Percentiles rank a stretch among this genome's conserved stretches.
These are phyloP conservation scores for Drosophila tanythrix DNA, from an alignment of 2,888 invertebrate genomes.

Conservation along the genomic window DNA sequence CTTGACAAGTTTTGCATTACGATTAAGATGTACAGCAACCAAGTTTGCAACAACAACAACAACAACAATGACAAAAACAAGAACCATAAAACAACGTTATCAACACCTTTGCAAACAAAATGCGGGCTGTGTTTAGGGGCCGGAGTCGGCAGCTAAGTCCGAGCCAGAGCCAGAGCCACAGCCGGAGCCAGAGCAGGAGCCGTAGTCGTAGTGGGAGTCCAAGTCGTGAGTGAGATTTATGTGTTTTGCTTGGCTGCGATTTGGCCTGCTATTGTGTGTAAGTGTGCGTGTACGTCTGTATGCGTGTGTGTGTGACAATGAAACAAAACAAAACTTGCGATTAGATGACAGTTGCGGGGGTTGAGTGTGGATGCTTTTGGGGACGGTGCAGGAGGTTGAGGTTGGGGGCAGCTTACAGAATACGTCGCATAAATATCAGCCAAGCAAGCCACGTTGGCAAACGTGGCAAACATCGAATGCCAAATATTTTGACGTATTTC, in stretches of 20 bases:
- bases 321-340: conserved; percentile 79
- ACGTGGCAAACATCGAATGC: conserved; percentile 79
- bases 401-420: conserved; percentile 13
- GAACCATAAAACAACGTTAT: conserved; percentile 70
- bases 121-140: conserved; percentile 27
- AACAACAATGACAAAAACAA: conserved; percentile 20
- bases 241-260: conserved; percentile 79
- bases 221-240: conserved; percentile 80
- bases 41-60: conserved; percentile 28
- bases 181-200: conserved; percentile 48
- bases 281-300: neutral
- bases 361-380: conserved; percentile 7
- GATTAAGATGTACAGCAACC: conserved; percentile 77
- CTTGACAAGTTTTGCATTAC: conserved; percentile 80
- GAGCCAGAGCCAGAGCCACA: conserved; percentile 10
- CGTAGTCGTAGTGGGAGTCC: conserved; percentile 28
- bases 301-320: conserved; percentile 65
- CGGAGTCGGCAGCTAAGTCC: conserved; percentile 20
- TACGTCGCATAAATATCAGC: conserved; percentile 57
- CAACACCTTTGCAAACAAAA: conserved; percentile 68
- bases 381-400: conserved; percentile 23
- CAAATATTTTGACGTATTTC: conserved; percentile 81
- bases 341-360: conserved; percentile 69
- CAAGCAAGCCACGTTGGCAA: conserved; percentile 47
- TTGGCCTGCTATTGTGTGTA: conserved; percentile 33